These are phyloP conservation scores for Geococcyx californianus DNA, from an alignment of 2,113 vertebrate species.

Conservation along the genomic window DNA sequence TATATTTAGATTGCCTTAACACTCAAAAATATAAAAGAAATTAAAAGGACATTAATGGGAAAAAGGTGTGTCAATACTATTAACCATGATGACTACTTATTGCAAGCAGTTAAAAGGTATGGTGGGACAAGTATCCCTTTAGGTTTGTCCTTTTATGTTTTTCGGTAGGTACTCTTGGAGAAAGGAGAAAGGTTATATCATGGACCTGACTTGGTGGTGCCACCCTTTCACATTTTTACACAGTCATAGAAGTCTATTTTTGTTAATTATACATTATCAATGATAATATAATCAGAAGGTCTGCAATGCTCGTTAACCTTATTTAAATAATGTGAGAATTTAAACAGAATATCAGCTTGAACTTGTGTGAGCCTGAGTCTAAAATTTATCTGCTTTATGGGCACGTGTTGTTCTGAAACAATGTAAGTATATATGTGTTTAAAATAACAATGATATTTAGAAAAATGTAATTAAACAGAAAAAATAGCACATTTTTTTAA, in stretches of 20 bases:
- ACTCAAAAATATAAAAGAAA: background rate
- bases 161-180: background rate
- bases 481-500: background rate
- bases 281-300: background rate
- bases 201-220: background rate
- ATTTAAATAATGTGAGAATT: background rate
- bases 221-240: background rate
- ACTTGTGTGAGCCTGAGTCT: background rate
- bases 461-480: background rate
- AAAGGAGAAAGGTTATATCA: background rate
- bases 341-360: background rate
- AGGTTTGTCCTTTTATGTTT: background rate
- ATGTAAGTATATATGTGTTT: background rate
- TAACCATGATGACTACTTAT: background rate
- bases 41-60: background rate
- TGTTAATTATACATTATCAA: background rate
- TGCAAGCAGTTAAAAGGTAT: background rate
- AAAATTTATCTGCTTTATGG: background rate
- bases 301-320: background rate
- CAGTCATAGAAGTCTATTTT: background rate
- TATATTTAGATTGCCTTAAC: background rate
- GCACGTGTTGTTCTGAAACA: background rate
- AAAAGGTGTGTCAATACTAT: background rate
- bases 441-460: background rate
- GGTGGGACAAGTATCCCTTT: background rate